Conservation (phyloP, 2,888 invertebrate genomes). For the Eupelmus urozonus region DNA sequence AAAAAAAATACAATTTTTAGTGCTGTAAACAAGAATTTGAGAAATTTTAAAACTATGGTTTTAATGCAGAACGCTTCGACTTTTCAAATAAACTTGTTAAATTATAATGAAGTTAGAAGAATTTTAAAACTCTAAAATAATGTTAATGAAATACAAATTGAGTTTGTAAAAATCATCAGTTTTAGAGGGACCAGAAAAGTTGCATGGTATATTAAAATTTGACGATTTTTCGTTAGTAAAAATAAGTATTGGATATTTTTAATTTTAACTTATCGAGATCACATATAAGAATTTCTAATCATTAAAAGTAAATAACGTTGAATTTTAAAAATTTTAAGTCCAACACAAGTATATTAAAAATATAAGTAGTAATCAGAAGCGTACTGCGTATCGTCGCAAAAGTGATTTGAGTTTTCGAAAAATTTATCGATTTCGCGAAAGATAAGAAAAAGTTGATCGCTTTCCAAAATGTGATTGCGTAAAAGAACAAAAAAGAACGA, state of each 20-base stretch:
- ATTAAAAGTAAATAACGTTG: slow-evolving; percentile 13
- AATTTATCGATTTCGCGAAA: slow-evolving; percentile 19
- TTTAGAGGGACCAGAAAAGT: slow-evolving; percentile 55
- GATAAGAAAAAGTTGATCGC: not conserved
- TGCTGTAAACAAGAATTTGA: slow-evolving; percentile 9
- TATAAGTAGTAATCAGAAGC: slow-evolving; percentile 32
- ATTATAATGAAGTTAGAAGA: slow-evolving; percentile 19
- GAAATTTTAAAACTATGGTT: slow-evolving; percentile 15
- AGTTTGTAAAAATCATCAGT: slow-evolving; percentile 46
- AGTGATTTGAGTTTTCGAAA: slow-evolving; percentile 31
- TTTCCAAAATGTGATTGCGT: not conserved
- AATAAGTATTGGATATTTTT: slow-evolving; percentile 1
- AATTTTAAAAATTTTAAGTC: slow-evolving; percentile 28
- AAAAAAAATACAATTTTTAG: slow-evolving; percentile 25
- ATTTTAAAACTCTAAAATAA: slow-evolving; percentile 19
- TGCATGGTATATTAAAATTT: slow-evolving; percentile 33
- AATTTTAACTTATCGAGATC: not conserved
- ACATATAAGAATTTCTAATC: slow-evolving; percentile 1
- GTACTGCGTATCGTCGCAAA: slow-evolving; percentile 21
- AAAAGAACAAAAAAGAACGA: slow-evolving; percentile 19
- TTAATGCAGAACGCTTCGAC: slow-evolving; percentile 37
- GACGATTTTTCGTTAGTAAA: slow-evolving; percentile 1
- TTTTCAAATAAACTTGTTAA: slow-evolving; percentile 20
- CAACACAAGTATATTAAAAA: not conserved
- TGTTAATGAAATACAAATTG: slow-evolving; percentile 8